Evolutionary conservation across 2,113 vertebrate genomes (phyloP).

Genomic region (Heloderma charlesbogerti): DNA sequence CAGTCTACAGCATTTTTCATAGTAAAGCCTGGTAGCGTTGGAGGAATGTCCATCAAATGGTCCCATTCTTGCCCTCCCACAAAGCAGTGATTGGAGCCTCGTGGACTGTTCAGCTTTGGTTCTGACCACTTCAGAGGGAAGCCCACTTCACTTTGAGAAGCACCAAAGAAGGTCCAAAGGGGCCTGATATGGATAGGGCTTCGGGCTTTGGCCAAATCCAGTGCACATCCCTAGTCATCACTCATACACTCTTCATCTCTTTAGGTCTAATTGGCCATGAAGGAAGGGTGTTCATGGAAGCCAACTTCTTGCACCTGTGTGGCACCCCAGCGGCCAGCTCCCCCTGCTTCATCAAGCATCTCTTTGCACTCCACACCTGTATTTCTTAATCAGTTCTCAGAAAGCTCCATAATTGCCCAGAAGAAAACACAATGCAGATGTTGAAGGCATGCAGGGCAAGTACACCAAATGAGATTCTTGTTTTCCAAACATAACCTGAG

Average conservation of each 20-base stretch:
- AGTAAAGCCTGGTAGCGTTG: no score
- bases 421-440: conserved; percentile 78
- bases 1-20: no score
- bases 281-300: background rate
- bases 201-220: no score
- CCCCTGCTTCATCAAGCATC: conserved; percentile 33
- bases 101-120: no score
- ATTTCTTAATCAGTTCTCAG: conserved; percentile 75
- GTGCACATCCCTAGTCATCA: background rate
- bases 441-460: conserved; percentile 60
- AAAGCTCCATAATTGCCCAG: conserved; percentile 72
- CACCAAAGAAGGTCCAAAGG: no score
- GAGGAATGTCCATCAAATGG: no score
- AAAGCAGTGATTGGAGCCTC: no score
- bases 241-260: background rate
- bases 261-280: background rate
- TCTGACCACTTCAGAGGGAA: no score
- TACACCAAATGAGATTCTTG: conserved; percentile 80
- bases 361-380: conserved; percentile 70
- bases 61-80: no score
- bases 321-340: conserved; percentile 6
- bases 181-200: no score
- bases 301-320: conserved; percentile 12
- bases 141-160: no score
- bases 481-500: conserved; percentile 83